Evolutionary conservation across 2,888 invertebrate species (phyloP), one percentile per base, ranked within the genome.

Genomic region (Aleiodes leptofemur): DNA sequence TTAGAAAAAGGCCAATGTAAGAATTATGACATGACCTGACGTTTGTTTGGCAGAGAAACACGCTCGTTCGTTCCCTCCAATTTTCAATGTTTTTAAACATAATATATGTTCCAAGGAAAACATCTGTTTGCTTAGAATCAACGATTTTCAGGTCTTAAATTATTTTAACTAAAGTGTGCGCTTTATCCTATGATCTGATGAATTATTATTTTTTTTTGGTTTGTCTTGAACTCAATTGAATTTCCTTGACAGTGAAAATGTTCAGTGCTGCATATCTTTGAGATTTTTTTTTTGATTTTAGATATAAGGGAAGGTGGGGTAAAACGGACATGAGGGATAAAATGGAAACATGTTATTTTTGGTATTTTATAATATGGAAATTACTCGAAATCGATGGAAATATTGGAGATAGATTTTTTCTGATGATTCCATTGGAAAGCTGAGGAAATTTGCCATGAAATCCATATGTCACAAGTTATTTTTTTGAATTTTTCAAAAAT

Each of bases 11-110:
- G 68, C 68, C 68, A 68, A 68, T 43, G 64, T 64, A 43, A 48
- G 64, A 51, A 68, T 68, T 68, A 68, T 68, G 68, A 68, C 31
- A 68, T 51, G 68, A 51, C 51, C n/a, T 68, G 68, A 68, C 38
- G 51, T n/a, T n/a, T 14, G 31, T 7, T 68, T 68, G 68, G 68
- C 68, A 51, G 3, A 53, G 31, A 16, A 61, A 43, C 64, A 48
- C 14, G 59, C n/a, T 13, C 29, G 34, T 59, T 59, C 59, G n/a
- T 59, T 64, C 43, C 64, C 64, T 64, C 48, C 43, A 23, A 23
- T 64, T 43, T 48, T 64, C 64, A 61, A 61, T 13, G 16, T 14
- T 14, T 61, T 9, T 14, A 5, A 43, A 7, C 8, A 61, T 61
- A 61, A 43, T 43, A 43, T 43, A 14, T 61, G 61, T 9, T 38